phyloP scores from a whole-genome alignment of 2,797 vertebrate species.

The Tamandua tetradactyla region DNA sequence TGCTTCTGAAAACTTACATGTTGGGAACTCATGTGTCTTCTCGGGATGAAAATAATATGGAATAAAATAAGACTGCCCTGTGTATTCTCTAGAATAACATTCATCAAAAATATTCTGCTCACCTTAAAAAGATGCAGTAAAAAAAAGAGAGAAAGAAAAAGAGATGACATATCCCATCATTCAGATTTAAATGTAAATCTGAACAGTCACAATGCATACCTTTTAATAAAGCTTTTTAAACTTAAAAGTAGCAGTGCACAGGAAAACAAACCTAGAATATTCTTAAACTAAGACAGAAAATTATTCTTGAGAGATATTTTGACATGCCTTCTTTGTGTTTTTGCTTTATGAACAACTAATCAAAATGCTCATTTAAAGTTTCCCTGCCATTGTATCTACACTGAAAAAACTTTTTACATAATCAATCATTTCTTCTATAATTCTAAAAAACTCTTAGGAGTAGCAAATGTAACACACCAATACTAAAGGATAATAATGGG shows the following conservation, averaged over 20 bases:
- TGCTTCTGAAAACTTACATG: not conserved
- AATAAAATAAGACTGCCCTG: not conserved
- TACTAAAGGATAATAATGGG: no score
- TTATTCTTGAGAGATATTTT: conserved; percentile 74
- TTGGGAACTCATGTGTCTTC: not conserved
- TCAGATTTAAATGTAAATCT: not conserved
- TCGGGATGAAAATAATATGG: not conserved
- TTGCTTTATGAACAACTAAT: conserved; percentile 76
- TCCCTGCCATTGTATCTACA: conserved; percentile 70
- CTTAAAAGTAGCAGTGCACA: not conserved
- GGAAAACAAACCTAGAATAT: not conserved
- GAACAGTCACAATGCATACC: not conserved
- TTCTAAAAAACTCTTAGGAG: conserved; percentile 81
- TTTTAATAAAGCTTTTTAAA: conserved; percentile 24
- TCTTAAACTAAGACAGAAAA: conserved; percentile 34
- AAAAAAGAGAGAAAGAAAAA: rapidly evolving
- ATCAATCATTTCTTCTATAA: conserved; percentile 79
- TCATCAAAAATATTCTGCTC: not conserved
- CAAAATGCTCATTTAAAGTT: conserved; percentile 77
- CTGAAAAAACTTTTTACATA: conserved; percentile 81
- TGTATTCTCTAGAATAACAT: not conserved
- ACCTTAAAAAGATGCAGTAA: not conserved
- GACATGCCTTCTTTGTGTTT: conserved; percentile 69
- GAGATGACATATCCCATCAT: not conserved
- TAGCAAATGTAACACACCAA: no score